A percentile compares a stretch with the other conserved stretches of the same genome.
phyloP scores from a whole-genome alignment of 2,888 invertebrate species.

The Protophormia terraenovae region DNA sequence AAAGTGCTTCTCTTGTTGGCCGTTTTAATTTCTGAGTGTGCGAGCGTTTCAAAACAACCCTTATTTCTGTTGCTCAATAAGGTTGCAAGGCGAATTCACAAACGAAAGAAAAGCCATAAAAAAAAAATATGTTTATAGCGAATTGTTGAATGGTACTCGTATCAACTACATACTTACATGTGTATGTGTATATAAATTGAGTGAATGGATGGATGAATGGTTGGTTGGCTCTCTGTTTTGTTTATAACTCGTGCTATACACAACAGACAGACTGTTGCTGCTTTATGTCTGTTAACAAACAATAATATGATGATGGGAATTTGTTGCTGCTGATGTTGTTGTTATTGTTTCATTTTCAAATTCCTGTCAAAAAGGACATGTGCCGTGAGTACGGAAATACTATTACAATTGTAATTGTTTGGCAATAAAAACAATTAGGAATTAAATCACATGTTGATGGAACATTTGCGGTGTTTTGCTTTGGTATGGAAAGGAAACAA shows the following conservation, averaged over 20 bases:
- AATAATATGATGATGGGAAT: slow-evolving; percentile 38
- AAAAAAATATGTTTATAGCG: neutral
- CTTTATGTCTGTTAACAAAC: slow-evolving; percentile 51
- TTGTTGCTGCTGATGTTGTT: slow-evolving; percentile 19
- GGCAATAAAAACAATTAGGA: slow-evolving; percentile 43
- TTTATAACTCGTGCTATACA: slow-evolving; percentile 63
- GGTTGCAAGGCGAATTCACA: slow-evolving; percentile 55
- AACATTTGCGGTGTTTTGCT: neutral
- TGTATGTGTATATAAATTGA: too few relatives aligned
- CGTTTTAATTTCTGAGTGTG: slow-evolving; percentile 18
- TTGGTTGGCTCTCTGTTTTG: slow-evolving; percentile 68
- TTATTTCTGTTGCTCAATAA: slow-evolving; percentile 16
- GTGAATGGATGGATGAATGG: slow-evolving; percentile 16
- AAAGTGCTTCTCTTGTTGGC: slow-evolving; percentile 41
- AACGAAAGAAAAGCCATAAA: slow-evolving; percentile 17
- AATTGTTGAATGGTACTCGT: slow-evolving; percentile 50
- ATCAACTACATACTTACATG: too few relatives aligned
- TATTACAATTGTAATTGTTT: neutral
- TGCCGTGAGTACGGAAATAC: slow-evolving; percentile 67
- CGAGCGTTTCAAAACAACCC: slow-evolving; percentile 48
- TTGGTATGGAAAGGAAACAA: slow-evolving; percentile 21
- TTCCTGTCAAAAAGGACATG: slow-evolving; percentile 67
- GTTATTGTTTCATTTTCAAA: slow-evolving; percentile 7
- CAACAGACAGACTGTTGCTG: slow-evolving; percentile 67
- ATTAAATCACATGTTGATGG: slow-evolving; percentile 48